phyloP scores from a whole-genome alignment of 2,113 vertebrate species.

The Gambusia affinis region DNA sequence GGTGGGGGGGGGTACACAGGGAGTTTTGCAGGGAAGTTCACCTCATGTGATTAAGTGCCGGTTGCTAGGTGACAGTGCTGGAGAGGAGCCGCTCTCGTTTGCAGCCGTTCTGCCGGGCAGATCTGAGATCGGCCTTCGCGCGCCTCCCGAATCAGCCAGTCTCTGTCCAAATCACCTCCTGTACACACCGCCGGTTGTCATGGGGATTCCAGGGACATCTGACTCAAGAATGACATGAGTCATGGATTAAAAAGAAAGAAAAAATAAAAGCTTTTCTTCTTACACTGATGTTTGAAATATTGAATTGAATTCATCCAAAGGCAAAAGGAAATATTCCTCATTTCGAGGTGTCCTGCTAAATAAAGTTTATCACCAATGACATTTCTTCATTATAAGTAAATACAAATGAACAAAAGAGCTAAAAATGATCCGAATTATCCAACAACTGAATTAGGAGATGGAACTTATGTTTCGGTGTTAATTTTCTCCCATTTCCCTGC shows the following conservation, averaged over 20 bases:
- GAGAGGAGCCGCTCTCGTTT: constrained; percentile 51
- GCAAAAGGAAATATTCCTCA: background rate
- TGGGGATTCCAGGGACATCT: constrained; percentile 69
- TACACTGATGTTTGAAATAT: background rate
- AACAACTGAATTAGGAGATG: background rate
- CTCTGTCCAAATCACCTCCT: constrained; percentile 46
- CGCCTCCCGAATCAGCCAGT: constrained; percentile 34
- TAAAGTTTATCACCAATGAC: background rate
- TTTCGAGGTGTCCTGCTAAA: background rate
- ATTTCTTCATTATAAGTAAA: no score
- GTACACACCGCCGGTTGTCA: constrained; percentile 67
- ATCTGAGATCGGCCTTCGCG: constrained; percentile 47
- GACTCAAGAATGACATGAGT: constrained; percentile 54
- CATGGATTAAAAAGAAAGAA: constrained; percentile 37
- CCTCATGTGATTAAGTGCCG: constrained; percentile 56
- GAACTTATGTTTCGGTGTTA: background rate
- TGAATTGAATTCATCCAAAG: constrained; percentile 3
- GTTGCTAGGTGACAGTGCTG: constrained; percentile 75
- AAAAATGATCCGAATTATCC: background rate
- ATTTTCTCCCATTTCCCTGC: constrained; percentile 2
- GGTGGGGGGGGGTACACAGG: background rate
- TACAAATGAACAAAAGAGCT: background rate
- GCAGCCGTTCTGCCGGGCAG: constrained; percentile 37
- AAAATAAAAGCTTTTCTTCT: constrained; percentile 1
- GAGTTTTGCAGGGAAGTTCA: constrained; percentile 45